These are phyloP conservation scores for Ciconia maguari DNA, from an alignment of 2,113 vertebrate genomes.

Conservation along the genomic window DNA sequence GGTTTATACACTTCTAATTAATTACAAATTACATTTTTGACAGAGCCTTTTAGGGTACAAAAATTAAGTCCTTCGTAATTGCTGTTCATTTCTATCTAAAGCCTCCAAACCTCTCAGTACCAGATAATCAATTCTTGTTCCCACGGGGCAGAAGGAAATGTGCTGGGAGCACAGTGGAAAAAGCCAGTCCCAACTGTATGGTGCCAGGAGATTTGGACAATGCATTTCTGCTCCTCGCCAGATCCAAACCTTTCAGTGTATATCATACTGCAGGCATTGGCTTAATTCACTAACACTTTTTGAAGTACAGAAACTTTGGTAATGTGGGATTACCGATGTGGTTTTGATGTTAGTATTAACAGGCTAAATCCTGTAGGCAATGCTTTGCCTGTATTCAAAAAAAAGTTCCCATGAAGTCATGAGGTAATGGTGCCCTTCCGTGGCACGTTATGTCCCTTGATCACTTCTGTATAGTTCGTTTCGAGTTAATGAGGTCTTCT, in stretches of 20 bases:
- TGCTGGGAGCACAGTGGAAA: background rate
- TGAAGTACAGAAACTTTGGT: background rate
- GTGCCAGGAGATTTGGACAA: background rate
- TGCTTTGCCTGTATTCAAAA: background rate
- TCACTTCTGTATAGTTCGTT: background rate
- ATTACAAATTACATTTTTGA: conserved; percentile 18
- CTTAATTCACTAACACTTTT: background rate
- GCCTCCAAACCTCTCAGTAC: background rate
- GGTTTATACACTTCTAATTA: background rate
- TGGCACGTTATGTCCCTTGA: background rate
- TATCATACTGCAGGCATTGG: background rate
- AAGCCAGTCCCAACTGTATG: accelerated
- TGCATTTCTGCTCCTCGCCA: background rate
- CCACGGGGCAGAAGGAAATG: background rate
- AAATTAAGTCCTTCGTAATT: background rate
- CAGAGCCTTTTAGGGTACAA: background rate
- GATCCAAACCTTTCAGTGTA: background rate
- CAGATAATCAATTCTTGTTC: background rate
- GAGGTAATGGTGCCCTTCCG: background rate
- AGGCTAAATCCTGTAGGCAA: background rate
- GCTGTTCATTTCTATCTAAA: background rate
- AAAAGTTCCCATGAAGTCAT: background rate
- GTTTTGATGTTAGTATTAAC: background rate
- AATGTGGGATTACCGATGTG: background rate
- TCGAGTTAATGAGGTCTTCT: background rate